Conservation (phyloP, 2,888 invertebrate genomes). For the Dione vanillae region DNA sequence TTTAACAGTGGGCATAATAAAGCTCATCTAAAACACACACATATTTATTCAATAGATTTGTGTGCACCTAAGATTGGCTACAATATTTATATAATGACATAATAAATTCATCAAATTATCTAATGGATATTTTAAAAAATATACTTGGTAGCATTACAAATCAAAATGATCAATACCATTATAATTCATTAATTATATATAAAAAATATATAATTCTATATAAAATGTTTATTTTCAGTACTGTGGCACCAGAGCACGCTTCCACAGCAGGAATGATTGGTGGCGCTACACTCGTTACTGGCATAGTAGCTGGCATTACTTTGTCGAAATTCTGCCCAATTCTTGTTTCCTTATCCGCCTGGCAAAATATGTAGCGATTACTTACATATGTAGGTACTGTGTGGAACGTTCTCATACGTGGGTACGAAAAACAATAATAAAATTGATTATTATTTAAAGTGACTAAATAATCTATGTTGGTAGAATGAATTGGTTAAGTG, state of each 20-base stretch:
- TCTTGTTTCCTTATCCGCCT: slow-evolving; percentile 71
- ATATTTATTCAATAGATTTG: slow-evolving; percentile 48
- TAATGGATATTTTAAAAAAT: no score
- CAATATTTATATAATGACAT: slow-evolving; percentile 29
- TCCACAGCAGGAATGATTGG: slow-evolving; percentile 98
- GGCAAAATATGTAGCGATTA: slow-evolving; percentile 66
- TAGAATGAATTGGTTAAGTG: background rate
- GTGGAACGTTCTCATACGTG: slow-evolving; percentile 58
- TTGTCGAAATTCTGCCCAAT: slow-evolving; percentile 89
- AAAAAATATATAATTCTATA: no score
- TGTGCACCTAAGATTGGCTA: slow-evolving; percentile 53
- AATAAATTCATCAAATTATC: no score
- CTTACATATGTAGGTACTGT: slow-evolving; percentile 55
- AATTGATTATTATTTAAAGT: background rate
- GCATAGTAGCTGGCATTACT: slow-evolving; percentile 92
- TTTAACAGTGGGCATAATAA: slow-evolving; percentile 47
- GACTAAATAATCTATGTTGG: background rate
- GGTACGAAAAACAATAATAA: slow-evolving; percentile 44
- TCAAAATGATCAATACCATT: no score
- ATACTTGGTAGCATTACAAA: no score
- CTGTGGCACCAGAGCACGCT: slow-evolving; percentile 92
- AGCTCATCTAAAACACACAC: slow-evolving; percentile 53
- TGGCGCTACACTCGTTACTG: slow-evolving; percentile 95
- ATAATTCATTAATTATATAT: no score
- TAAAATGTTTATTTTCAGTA: slow-evolving; percentile 78